Base-by-base conservation (phyloP, 1,140 invertebrate genomes). In the Drosophila repleta region DNA sequence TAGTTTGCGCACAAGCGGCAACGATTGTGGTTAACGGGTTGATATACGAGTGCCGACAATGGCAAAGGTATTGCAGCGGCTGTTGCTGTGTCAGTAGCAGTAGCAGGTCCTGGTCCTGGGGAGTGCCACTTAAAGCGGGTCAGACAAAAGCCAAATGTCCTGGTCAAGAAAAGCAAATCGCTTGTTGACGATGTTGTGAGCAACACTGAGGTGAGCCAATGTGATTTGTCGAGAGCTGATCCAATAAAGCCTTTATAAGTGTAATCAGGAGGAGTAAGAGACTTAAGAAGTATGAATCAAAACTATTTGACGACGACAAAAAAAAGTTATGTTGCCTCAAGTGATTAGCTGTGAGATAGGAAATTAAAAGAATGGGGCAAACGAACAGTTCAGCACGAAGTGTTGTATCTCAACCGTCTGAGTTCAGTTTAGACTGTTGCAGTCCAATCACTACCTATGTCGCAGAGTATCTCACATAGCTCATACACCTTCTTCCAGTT, bases 1-100 rank as follows among this genome's bases (percentile, higher is more conserved):
- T 85, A 85, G 82, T 78, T 84, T 87, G 78, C 67, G 64, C 64
- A 69, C 58, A 62, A 63, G 39, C 65, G 65, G 45, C 43, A 68
- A 68, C 37, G 57, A 74, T 69, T 68, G 65, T 45, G 65, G 71
- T 37, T 57, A 62, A 74, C 37, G 58, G 32, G 18, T 48, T 71
- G 68, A 65, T 55, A 57, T 65, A 66, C 41, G 53, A 45, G 24
- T 24, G 35, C n/a, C 17, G n/a, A 21, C 53, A 26, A 4, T 17
- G 37, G 21, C 55, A 13, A 37, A 6, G 53, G 21, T 26, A 24
- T 2, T n/a, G 18, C 18, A 5, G 15, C 15, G 17, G 4, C 11
- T 10, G 15, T 17, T 11, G 4, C 51, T 11, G 29, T 4, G 21
- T 24, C 2, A 13, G 10, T 8, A 3, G 45, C 11, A 24, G n/a